Evolutionary conservation across 2,888 invertebrate species (phyloP).

Genomic region (Steinernema hermaphroditum): DNA sequence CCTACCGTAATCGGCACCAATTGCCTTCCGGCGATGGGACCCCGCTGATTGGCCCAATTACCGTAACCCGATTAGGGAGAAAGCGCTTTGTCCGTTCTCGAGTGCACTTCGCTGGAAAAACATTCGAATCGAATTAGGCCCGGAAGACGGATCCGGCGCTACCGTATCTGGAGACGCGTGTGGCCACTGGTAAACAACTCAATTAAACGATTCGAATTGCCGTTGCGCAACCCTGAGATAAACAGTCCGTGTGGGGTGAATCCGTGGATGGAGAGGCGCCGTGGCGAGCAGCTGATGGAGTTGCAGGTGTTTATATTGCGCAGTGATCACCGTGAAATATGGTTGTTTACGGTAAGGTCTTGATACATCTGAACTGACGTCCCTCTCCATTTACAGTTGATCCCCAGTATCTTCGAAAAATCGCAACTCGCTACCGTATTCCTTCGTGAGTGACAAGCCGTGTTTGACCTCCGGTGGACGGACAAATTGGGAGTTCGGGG

Average conservation of each 20-base stretch:
- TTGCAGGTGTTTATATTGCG: no score
- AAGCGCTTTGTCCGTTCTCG: constrained; percentile 17
- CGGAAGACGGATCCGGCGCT: not conserved
- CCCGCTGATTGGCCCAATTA: not conserved
- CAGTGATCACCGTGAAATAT: no score
- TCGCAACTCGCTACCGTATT: not conserved
- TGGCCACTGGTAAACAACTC: constrained; percentile 22
- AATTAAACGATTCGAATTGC: constrained; percentile 9
- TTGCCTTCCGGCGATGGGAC: not conserved
- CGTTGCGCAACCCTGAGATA: constrained; percentile 2
- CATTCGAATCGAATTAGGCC: constrained; percentile 8
- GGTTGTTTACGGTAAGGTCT: no score
- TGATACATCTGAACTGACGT: not conserved
- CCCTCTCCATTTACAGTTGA: no score
- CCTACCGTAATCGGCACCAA: constrained; percentile 26
- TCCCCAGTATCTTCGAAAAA: no score
- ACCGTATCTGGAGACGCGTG: not conserved
- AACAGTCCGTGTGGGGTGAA: not conserved
- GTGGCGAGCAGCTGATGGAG: no score
- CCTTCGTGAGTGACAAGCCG: not conserved
- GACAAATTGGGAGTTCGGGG: no score
- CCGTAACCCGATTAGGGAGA: constrained; percentile 11
- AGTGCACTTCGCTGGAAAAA: constrained; percentile 14
- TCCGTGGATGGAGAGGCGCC: not conserved
- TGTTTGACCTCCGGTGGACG: no score